These are phyloP conservation scores for Acrossocheilus wenchowensis DNA, from an alignment of 2,797 vertebrate species.

Conservation along the genomic window DNA sequence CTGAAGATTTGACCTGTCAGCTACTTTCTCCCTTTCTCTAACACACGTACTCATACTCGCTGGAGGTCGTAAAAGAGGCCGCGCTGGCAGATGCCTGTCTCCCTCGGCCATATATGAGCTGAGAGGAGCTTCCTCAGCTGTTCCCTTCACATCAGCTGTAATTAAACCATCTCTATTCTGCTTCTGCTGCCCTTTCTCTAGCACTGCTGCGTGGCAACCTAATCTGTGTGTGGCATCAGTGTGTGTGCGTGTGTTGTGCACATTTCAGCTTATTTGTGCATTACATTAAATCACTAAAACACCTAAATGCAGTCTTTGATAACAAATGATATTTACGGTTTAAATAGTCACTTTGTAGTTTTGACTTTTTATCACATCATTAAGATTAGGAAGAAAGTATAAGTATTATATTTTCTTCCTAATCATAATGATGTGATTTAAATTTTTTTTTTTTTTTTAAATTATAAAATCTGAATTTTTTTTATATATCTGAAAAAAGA, in stretches of 20 bases:
- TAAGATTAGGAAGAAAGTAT: background rate
- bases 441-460: too few relatives aligned
- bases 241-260: background rate
- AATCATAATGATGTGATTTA: too few relatives aligned
- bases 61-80: constrained; percentile 73
- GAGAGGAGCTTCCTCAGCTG: constrained; percentile 77
- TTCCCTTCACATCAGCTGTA: constrained; percentile 78
- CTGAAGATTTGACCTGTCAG: constrained; percentile 71
- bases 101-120: constrained; percentile 75
- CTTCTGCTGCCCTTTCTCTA: constrained; percentile 68
- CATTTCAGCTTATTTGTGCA: background rate
- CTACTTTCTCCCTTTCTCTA: constrained; percentile 73
- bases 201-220: constrained; percentile 71
- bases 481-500: too few relatives aligned
- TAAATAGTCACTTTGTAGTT: background rate
- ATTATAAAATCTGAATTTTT: too few relatives aligned
- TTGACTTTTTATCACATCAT: background rate
- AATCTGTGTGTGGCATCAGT: constrained; percentile 59
- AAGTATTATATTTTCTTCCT: background rate
- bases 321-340: background rate
- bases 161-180: constrained; percentile 71
- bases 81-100: constrained; percentile 71
- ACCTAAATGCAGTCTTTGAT: background rate
- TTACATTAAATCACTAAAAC: constrained; percentile 3
- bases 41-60: constrained; percentile 48